Conservation (phyloP, 2,113 vertebrate genomes). For the Australoheros scitulus region DNA sequence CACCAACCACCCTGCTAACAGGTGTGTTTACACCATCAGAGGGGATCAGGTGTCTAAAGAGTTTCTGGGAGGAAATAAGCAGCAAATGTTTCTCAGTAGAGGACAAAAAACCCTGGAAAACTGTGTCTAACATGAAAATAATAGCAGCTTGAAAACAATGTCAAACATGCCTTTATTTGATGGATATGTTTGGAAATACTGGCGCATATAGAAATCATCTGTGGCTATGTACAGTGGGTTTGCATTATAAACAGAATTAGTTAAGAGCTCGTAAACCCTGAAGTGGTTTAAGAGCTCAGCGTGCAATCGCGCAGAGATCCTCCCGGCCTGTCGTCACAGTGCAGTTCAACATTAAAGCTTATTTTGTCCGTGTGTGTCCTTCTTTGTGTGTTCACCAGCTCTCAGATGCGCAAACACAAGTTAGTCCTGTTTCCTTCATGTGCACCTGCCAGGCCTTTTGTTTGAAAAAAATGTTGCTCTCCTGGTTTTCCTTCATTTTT, state of each 20-base stretch:
- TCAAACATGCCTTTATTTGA: constrained; percentile 34
- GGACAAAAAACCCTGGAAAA: not conserved
- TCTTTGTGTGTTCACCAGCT: not conserved
- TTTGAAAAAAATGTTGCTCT: constrained; percentile 23
- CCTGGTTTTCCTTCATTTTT: constrained; percentile 53
- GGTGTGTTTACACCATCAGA: constrained; percentile 44
- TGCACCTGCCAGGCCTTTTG: not conserved
- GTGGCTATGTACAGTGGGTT: constrained; percentile 28
- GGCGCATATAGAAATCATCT: constrained; percentile 45
- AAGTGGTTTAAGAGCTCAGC: not conserved
- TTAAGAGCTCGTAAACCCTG: constrained; percentile 15
- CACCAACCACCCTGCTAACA: not conserved
- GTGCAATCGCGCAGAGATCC: not conserved
- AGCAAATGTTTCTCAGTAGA: not conserved
- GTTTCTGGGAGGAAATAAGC: not conserved
- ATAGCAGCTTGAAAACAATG: not conserved
- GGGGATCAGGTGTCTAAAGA: constrained; percentile 19
- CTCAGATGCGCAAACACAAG: not conserved
- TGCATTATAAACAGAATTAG: constrained; percentile 18
- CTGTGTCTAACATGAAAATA: not conserved
- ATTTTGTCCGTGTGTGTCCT: not conserved
- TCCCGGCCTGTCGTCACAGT: not conserved
- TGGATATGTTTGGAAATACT: not conserved
- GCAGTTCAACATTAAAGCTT: constrained; percentile 43
- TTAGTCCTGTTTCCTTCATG: not conserved